Base-by-base conservation (phyloP, 2,888 invertebrate genomes). In the Eristalinus aeneus region DNA sequence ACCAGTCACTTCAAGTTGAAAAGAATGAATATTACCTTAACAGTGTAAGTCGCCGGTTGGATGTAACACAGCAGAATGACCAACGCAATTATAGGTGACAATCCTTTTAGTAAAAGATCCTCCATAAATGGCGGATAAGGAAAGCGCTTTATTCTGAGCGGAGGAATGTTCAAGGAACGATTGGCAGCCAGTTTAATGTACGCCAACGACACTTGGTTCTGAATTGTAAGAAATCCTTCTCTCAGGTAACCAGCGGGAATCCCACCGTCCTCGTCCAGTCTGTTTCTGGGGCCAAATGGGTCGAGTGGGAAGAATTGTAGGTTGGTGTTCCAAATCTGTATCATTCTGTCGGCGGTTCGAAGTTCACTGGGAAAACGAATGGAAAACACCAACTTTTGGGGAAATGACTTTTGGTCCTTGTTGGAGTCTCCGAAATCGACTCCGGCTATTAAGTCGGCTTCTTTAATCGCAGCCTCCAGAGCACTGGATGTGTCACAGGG, bases 11-110 rank as follows among this genome's bases (percentile, higher is more conserved):
- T 0, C 88, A 88, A 20, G 89, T 80, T 9, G 6, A n/a, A 3
- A 20, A 23, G 56, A 46, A 0, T 39, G 10, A 1, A 0, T 16
- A 87, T 81, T 65, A 91, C 91, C 89, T 96, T 95, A 11, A 96
- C 95, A 27, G 96, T 95, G 89, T 96, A 96, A 23, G 96, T 95
- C 58, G 95, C 95, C 0, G 96, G 95, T 90, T 97, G 96, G 76
- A 96, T 94, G 90, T 96, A 97, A 89, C 96, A 96, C 27, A 97
- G 93, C 92, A 97, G 93, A 22, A 97, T 93, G 36, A 97, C 94
- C 87, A 96, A 92, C 0, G 97, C 95, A 23, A 97, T 93, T 86
- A 96, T 93, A 9, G 93, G 91, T 90, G 95, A 94, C 20, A 97
- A 90, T 0, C 94, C 94, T 20, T 94, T 92, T 2, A 96, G 91